These are phyloP conservation scores for Hanleya hanleyi DNA, from an alignment of 2,888 invertebrate genomes.

Conservation along the genomic window DNA sequence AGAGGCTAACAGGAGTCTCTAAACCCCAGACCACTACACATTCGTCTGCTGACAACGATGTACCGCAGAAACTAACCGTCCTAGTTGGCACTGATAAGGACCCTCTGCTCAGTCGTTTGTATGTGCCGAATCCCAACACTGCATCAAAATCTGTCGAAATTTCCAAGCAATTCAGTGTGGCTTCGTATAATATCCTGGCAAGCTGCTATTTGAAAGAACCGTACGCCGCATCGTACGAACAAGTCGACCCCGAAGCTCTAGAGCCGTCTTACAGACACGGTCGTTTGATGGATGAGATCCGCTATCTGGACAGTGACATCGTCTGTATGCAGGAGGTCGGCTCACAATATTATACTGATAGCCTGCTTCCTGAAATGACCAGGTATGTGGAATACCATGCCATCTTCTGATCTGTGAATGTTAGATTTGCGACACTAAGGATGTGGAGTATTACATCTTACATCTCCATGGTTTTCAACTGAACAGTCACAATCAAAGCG, in stretches of 20 bases:
- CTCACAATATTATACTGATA: slow-evolving; percentile 51
- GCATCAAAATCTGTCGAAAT: slow-evolving; percentile 35
- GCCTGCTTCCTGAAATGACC: slow-evolving; percentile 52
- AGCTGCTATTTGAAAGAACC: slow-evolving; percentile 64
- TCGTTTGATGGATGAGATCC: slow-evolving; percentile 62
- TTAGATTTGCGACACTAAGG: too few species aligned
- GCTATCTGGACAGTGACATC: slow-evolving; percentile 66
- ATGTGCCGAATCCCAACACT: slow-evolving; percentile 50
- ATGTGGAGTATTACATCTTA: too few species aligned
- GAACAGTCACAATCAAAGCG: too few species aligned
- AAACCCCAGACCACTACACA: too few species aligned
- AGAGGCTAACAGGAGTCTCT: too few species aligned
- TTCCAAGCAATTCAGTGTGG: slow-evolving; percentile 60
- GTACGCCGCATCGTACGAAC: slow-evolving; percentile 50
- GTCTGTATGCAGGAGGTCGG: slow-evolving; percentile 72
- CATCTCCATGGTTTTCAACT: too few species aligned
- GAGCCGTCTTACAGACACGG: slow-evolving; percentile 57
- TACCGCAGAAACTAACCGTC: too few species aligned
- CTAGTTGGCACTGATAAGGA: too few species aligned
- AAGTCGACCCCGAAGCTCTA: slow-evolving; percentile 53
- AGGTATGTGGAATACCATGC: slow-evolving; percentile 52
- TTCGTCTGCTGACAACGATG: too few species aligned
- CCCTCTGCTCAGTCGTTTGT: slow-evolving; percentile 47
- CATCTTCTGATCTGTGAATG: too few species aligned
- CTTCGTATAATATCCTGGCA: slow-evolving; percentile 70